A percentile compares a stretch with the other conserved stretches of the same genome.
phyloP scores from a whole-genome alignment of 2,113 vertebrate species.

The Verasper variegatus region DNA sequence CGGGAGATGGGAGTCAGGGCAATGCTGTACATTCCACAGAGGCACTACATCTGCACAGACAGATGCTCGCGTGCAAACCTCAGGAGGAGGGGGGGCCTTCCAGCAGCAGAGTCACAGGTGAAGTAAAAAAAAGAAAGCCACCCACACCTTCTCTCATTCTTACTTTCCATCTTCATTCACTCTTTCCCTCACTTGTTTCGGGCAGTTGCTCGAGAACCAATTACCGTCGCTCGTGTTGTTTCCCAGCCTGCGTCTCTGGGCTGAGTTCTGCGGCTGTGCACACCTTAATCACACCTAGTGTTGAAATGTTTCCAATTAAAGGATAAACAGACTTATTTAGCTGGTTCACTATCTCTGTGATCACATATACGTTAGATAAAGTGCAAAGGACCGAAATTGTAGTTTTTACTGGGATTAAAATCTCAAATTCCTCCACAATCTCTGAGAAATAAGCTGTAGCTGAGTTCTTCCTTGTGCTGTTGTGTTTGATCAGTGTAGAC shows the following conservation, averaged over 20 bases:
- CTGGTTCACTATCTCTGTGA: not conserved
- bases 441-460: not conserved
- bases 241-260: constrained; percentile 16
- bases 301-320: constrained; percentile 41
- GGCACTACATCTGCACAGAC: constrained; percentile 79
- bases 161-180: not conserved
- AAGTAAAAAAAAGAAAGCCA: constrained; percentile 28
- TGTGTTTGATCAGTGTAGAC: constrained; percentile 39
- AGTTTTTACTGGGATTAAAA: not conserved
- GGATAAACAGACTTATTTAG: constrained; percentile 23
- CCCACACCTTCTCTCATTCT: constrained; percentile 16
- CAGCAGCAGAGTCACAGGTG: constrained; percentile 84
- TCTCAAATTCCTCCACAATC: not conserved
- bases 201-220: constrained; percentile 11
- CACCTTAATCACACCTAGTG: constrained; percentile 45
- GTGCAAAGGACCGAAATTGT: not conserved
- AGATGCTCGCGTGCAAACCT: constrained; percentile 79
- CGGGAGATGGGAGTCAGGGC: constrained; percentile 61
- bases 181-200: constrained; percentile 7
- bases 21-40: constrained; percentile 79
- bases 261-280: constrained; percentile 35
- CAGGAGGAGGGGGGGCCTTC: constrained; percentile 82
- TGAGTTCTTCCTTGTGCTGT: not conserved
- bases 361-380: not conserved
- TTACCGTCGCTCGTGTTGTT: constrained; percentile 22